Base-by-base conservation (phyloP, 1,140 invertebrate genomes). In the Apis dorsata region DNA sequence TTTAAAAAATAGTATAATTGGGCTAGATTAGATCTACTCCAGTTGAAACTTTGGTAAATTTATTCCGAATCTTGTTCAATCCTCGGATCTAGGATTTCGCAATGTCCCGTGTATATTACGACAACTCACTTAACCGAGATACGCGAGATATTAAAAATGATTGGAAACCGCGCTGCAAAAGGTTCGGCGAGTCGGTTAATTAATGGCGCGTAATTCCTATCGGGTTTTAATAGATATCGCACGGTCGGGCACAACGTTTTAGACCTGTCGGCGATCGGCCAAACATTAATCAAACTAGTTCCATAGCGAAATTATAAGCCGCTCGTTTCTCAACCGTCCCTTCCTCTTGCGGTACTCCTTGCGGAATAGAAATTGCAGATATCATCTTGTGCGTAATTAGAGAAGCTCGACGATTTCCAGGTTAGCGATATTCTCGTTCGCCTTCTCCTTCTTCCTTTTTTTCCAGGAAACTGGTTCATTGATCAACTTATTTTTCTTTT, bases 281-380 rank as follows among this genome's bases (percentile, higher is more conserved):
- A 55, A 21, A 55, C 75, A 87, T 87, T 84, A 81, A 87, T 87
- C 85, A 87, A 87, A 87, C 85, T 81, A 87, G 86, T 84, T 87
- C 74, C 79, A 11, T n/a, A 66, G 75, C 62, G 78, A 84, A 87
- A 85, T 83, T 78, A 55, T 66, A 83, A 83, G 34, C 57, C 51
- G 68, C 59, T 34, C 66, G 2, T 51, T 44, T 63, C 24, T 44
- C 24, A 57, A 44, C 2, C 34, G 34, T 44, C 5, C 34, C 49
- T 55, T 21, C 10, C 55, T 1, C 24, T 65, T 15, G 49, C 66
- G 55, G 15, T 44, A 34, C 51, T 34, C n/a, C 19, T 63, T 11
- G 10, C 21, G 1, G 65, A 59, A 57, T 17, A 69, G 51, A 82
- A 77, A 82, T 77, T 66, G 62, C 57, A 28, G 65, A 77, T 82